Base-by-base conservation (phyloP, 2,797 vertebrate genomes). In the Scleropages formosus region DNA sequence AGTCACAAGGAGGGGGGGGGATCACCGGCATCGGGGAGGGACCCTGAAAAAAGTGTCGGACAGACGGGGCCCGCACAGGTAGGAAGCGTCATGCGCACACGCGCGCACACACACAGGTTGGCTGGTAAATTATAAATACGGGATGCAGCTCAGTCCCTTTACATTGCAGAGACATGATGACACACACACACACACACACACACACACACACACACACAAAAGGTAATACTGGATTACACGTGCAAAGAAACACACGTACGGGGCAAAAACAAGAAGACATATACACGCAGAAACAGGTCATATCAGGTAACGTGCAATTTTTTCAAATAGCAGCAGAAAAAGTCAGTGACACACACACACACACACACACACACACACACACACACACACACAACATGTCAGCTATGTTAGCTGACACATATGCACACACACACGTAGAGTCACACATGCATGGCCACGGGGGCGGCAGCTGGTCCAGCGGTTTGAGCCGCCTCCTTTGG, bases 1-100 rank as follows among this genome's bases (percentile, higher is more conserved):
- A 93, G 92, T 76, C 89, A 92, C 84, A 93, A 92, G 84, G 92
- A 92, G 78, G 89, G 89, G 78, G 89, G 89, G 75, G 91, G 89
- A 31, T 93, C 91, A 72, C 92, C 91, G 4, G 87, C 88, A 3
- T 88, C 88, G 20, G 85, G 88, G 65, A 87, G 90, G 78, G 88
- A 91, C 80, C 85, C 87, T 78, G 86, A 88, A 80, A 89, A 83
- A 75, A 87, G 84, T 82, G 86, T 83, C 0, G 85, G 84, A 76
- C 88, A 85, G 73, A 88, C 88, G 76, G 79, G 79, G 39, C 44
- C 71, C 46, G 68, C 44, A 64, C 75, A 81, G 80, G 81, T 80
- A 8, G 15, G n/a, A n/a, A n/a, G n/a, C n/a, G 73, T 26, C 8
- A 53, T 16, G 27, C 62, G 11, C 16, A 67, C 31, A 18, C 18